Base-by-base conservation (phyloP, 2,113 vertebrate species). In the Odocoileus virginianus region DNA sequence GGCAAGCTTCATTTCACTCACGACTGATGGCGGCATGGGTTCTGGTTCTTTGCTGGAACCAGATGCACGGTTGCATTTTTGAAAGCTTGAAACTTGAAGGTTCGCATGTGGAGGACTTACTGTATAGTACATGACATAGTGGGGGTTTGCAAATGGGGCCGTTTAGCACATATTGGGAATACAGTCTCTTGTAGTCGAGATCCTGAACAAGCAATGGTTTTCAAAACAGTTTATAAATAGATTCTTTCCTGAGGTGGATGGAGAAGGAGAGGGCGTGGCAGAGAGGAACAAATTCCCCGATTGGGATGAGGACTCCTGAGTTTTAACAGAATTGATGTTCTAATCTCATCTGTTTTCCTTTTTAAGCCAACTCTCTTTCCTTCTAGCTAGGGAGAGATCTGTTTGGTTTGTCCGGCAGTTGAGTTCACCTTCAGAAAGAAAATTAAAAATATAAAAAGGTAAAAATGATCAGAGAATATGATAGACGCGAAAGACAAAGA, bases 291-390 rank as follows among this genome's bases (percentile, higher is more conserved):
- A 30, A 27, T 60, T 28, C 76, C 36, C 36, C 12, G 8, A 1
- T 1, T 36, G 55, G 16, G 10, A 60, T 17, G 36, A 84, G 19
- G 50, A 28, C 23, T 4, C 10, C 0, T 1, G 10, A 6, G 4
- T n/a, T 60, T 55, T 30, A 28, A 54, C n/a, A 52, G 43, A 87
- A 12, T 2, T 15, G 12, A 27, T 25, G 21, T 45, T 50, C 82
- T 43, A 33, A 6, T 25, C 14, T 47, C 23, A 36, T 17, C 15
- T 30, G 13, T 12, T 74, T 52, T 82, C 40, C 43, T 40, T 83
- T 85, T 61, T 50, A 85, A 25, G 28, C 11, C 57, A 81, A 27
- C 12, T 3, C 76, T 95, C 58, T 89, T 40, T 40, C 54, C 28
- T 82, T 76, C 67, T 19, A 81, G 21, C 17, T 74, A 30, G 12